A percentile compares a stretch with the other conserved stretches of the same genome.
Evolutionary conservation across 1,140 invertebrate species (phyloP).

Genomic region (Euwallacea similis): DNA sequence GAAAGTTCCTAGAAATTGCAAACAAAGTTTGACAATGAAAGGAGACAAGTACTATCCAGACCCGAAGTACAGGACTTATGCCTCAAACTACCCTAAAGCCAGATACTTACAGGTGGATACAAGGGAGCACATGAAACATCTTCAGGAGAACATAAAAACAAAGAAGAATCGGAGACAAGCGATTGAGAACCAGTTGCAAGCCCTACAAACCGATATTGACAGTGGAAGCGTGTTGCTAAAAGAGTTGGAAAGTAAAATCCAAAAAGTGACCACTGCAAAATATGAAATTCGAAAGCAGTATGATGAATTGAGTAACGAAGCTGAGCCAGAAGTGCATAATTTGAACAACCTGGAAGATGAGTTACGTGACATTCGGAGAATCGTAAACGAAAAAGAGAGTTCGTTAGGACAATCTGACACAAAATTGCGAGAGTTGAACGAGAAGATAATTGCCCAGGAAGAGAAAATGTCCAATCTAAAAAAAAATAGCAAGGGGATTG

Average conservation of each 20-base stretch:
- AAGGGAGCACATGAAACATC: conserved; percentile 58
- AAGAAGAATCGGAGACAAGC: conserved; percentile 33
- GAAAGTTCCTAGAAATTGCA: conserved; percentile 66
- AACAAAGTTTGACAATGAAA: conserved; percentile 63
- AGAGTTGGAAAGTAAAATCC: conserved; percentile 43
- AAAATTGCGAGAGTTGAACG: conserved; percentile 46
- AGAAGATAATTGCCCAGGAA: conserved; percentile 43
- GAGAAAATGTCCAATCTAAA: conserved; percentile 51
- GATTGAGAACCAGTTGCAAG: conserved; percentile 34
- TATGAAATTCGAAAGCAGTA: conserved; percentile 36
- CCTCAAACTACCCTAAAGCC: conserved; percentile 54
- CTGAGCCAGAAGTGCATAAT: conserved; percentile 54
- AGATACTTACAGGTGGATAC: conserved; percentile 67
- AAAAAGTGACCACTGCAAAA: conserved; percentile 35
- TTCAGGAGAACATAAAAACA: conserved; percentile 38
- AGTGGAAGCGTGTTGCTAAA: conserved; percentile 23
- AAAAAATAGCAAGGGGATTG: conserved; percentile 47
- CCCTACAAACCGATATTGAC: conserved; percentile 31
- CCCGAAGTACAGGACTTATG: conserved; percentile 72
- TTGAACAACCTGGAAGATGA: conserved; percentile 39
- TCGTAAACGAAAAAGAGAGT: conserved; percentile 42
- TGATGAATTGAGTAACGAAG: conserved; percentile 39
- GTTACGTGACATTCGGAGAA: conserved; percentile 50
- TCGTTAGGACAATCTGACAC: conserved; percentile 46
- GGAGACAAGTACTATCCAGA: conserved; percentile 65